Evolutionary conservation across 2,113 vertebrate species (phyloP).

Genomic region (Lepus europaeus): DNA sequence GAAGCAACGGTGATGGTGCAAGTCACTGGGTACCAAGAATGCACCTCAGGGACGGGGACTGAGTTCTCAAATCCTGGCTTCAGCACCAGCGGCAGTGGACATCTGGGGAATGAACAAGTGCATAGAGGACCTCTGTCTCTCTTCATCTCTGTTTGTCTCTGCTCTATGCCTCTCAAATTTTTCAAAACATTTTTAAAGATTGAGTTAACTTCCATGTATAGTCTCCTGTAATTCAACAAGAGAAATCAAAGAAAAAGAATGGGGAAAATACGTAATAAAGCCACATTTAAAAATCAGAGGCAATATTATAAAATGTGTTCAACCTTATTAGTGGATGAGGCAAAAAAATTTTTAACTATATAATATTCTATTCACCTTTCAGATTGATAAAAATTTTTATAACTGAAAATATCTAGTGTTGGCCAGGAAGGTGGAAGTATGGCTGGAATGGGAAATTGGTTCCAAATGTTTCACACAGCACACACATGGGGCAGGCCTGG

Average conservation of each 20-base stretch:
- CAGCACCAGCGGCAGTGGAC: too few relatives aligned
- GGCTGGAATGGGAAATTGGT: background rate
- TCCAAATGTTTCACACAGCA: background rate
- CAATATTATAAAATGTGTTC: conserved; percentile 24
- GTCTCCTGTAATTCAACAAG: background rate
- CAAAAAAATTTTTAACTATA: background rate
- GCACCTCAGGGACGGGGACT: too few relatives aligned
- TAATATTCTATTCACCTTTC: conserved; percentile 8
- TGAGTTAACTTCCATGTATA: background rate
- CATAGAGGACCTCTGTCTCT: too few relatives aligned
- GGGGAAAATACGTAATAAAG: conserved; percentile 10
- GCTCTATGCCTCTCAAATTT: too few relatives aligned
- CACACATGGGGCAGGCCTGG: background rate
- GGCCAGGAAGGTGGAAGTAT: background rate
- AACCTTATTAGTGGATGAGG: background rate
- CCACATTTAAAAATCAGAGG: conserved; percentile 16
- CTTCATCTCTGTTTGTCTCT: too few relatives aligned
- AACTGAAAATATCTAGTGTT: background rate
- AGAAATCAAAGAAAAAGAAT: background rate
- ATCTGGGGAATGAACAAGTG: too few relatives aligned
- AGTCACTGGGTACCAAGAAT: too few relatives aligned
- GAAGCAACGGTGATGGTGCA: too few relatives aligned
- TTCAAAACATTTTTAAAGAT: too few relatives aligned
- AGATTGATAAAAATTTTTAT: background rate
- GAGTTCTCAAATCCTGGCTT: too few relatives aligned